Evolutionary conservation across 2,888 invertebrate species (phyloP).

Genomic region (Macaria notata): DNA sequence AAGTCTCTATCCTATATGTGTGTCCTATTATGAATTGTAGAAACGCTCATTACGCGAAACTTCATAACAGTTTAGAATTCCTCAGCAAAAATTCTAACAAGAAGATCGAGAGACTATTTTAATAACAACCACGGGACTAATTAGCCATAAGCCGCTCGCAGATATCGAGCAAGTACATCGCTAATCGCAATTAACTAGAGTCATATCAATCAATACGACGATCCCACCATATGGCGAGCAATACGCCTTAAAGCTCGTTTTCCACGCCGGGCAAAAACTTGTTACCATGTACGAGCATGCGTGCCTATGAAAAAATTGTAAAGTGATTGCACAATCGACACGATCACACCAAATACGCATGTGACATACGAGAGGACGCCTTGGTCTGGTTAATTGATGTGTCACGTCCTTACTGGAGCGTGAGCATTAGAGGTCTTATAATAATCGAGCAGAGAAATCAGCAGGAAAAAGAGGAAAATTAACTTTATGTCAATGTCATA

Average conservation of each 20-base stretch:
- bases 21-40: too few species aligned
- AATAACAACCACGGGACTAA: too few species aligned
- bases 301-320: constrained; percentile 14
- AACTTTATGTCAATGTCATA: too few species aligned
- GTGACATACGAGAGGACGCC: constrained; percentile 24
- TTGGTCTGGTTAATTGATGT: constrained; percentile 34
- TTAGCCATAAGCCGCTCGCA: too few species aligned
- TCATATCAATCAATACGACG: constrained; percentile 24
- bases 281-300: constrained; percentile 12
- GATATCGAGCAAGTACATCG: too few species aligned
- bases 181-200: constrained; percentile 10
- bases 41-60: too few species aligned
- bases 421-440: constrained; percentile 5
- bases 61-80: too few species aligned
- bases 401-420: constrained; percentile 32
- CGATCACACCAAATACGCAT: constrained; percentile 29
- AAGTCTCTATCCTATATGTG: too few species aligned
- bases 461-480: too few species aligned
- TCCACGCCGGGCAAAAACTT: constrained; percentile 17
- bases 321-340: constrained; percentile 23
- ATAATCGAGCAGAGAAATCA: too few species aligned
- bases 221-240: constrained; percentile 20
- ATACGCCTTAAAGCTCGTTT: constrained; percentile 14
- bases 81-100: too few species aligned
- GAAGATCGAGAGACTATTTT: too few species aligned